A percentile compares a stretch with the other conserved stretches of the same genome.
These are phyloP conservation scores for Cecidostiba fungosa DNA, from an alignment of 2,888 invertebrate genomes.

Conservation along the genomic window DNA sequence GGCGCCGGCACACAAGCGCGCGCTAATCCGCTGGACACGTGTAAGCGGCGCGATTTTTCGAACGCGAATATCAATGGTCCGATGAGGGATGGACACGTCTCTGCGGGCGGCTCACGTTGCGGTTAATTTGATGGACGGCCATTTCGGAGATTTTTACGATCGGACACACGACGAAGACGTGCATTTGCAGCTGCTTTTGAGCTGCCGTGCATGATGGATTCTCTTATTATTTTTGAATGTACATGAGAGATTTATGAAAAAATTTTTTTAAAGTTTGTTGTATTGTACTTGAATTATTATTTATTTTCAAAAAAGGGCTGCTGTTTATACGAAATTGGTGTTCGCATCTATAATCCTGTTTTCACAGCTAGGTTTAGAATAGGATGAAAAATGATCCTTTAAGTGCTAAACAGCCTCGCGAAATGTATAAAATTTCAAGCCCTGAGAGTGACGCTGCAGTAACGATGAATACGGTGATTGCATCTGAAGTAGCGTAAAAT, in stretches of 20 bases:
- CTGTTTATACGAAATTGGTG: background rate
- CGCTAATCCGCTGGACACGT: slow-evolving; percentile 51
- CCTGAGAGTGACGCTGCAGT: background rate
- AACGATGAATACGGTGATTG: background rate
- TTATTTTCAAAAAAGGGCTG: background rate
- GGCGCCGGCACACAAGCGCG: slow-evolving; percentile 9
- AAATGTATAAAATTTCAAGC: background rate
- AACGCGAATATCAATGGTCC: slow-evolving; percentile 60
- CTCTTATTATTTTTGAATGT: background rate
- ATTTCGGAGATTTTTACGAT: slow-evolving; percentile 7
- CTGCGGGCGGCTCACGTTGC: slow-evolving; percentile 20
- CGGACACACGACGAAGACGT: background rate
- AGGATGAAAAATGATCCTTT: slow-evolving; percentile 13
- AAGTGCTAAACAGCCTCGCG: background rate
- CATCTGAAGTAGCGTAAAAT: background rate
- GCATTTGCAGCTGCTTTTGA: background rate
- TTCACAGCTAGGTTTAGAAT: background rate
- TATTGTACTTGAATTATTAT: background rate
- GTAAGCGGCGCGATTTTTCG: background rate
- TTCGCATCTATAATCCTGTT: background rate
- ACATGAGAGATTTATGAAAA: background rate
- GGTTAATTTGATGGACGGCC: slow-evolving; percentile 52
- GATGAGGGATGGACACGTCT: slow-evolving; percentile 64
- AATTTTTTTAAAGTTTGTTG: background rate
- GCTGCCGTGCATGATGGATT: background rate